These are phyloP conservation scores for Chaetodon trifascialis DNA, from an alignment of 2,113 vertebrate genomes.

Conservation along the genomic window DNA sequence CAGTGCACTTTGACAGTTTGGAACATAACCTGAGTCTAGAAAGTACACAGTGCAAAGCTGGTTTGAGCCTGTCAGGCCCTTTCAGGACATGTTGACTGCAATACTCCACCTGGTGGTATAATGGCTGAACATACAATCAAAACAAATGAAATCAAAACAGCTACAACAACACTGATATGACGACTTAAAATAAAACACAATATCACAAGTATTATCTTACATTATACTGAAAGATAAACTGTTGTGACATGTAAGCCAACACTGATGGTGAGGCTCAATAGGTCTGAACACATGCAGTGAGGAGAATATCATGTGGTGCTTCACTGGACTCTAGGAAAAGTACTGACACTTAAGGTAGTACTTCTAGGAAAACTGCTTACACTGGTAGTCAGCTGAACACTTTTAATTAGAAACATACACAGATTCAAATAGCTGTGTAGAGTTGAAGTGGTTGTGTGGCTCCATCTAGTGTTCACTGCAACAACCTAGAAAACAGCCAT, in stretches of 20 bases:
- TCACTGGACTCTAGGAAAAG: conserved; percentile 17
- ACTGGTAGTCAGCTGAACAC: not conserved
- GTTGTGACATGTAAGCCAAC: not conserved
- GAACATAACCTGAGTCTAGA: conserved; percentile 51
- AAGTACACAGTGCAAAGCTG: conserved; percentile 23
- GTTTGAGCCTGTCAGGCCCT: conserved; percentile 20
- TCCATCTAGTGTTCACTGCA: conserved; percentile 66
- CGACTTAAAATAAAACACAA: not conserved
- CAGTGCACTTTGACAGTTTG: conserved; percentile 69
- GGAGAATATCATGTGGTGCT: not conserved
- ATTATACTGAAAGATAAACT: not conserved
- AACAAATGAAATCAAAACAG: not conserved
- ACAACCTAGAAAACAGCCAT: not conserved
- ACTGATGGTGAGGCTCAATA: not conserved
- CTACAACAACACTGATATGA: not conserved
- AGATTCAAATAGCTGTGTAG: fast-evolving
- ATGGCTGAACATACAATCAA: not conserved
- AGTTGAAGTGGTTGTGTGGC: conserved; percentile 25
- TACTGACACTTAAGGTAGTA: not conserved
- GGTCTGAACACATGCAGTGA: not conserved
- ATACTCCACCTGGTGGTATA: conserved; percentile 63
- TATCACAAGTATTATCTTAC: not conserved
- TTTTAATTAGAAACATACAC: conserved; percentile 26
- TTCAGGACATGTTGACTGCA: conserved; percentile 13
- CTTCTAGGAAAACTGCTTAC: conserved; percentile 1